Base-by-base conservation (phyloP, 2,888 invertebrate genomes). In the Zygothrica quintamaculata region DNA sequence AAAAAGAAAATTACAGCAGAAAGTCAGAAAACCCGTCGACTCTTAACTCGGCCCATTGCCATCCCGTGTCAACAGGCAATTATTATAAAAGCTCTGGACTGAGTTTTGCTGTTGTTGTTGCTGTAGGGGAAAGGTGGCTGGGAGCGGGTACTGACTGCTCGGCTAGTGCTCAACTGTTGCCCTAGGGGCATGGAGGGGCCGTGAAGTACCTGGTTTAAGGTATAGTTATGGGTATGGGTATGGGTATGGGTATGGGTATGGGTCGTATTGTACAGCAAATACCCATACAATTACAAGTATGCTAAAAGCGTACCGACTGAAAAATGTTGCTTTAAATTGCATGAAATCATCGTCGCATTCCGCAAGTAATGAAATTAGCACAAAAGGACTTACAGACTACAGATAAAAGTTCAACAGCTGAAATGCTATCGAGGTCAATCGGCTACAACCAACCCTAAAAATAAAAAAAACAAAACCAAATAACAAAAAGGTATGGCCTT, bases 41-140 rank as follows among this genome's bases (percentile, higher is more conserved):
- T 50, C 44, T 37, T 12, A 57, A 52, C 62, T 57, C 57, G 42
- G 22, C 62, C 59, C 74, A 50, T 61, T 65, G 79, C 71, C 69
- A 73, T 88, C 84, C 88, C 87, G 86, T 87, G 87, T 88, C 88
- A 88, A 87, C 86, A 81, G 84, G 87, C 88, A 87, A 88, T 87
- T 88, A 88, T 81, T 76, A 77, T 87, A 85, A 88, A 87, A 85
- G 86, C 85, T 57, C 65, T 62, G 82, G 67, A 67, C 37, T 68
- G 74, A 42, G 61, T 31, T 40, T 11, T n/a, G n/a, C n/a, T n/a
- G n/a, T n/a, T n/a, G n/a, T n/a, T n/a, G n/a, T n/a, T n/a, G n/a
- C n/a, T n/a, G n/a, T n/a, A n/a, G n/a, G n/a, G n/a, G n/a, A n/a
- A n/a, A n/a, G 25, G 33, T 13, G 36, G 13, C 18, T 22, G 3